A percentile compares a stretch with the other conserved stretches of the same genome.
Evolutionary conservation across 2,888 invertebrate species (phyloP).

Genomic region (Nephrotoma flavescens): DNA sequence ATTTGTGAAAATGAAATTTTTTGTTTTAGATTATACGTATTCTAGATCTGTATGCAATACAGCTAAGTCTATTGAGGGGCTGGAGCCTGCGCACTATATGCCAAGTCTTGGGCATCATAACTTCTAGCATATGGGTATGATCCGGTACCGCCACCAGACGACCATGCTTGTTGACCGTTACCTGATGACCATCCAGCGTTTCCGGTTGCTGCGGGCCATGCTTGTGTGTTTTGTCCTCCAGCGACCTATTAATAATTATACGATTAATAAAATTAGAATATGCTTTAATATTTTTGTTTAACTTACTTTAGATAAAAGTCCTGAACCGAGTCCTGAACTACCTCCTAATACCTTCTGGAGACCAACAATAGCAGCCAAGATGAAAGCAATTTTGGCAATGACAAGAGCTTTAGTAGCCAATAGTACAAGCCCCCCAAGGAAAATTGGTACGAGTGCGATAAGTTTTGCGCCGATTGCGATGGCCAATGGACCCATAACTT

Average conservation of each 20-base stretch:
- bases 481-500: constrained; percentile 50
- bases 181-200: constrained; percentile 16
- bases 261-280: background rate
- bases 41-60: background rate
- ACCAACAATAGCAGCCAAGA: constrained; percentile 54
- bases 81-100: constrained; percentile 50
- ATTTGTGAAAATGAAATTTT: background rate
- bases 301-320: constrained; percentile 20
- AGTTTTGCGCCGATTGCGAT: constrained; percentile 57
- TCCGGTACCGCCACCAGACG: constrained; percentile 21
- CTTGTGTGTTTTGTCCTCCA: constrained; percentile 15
- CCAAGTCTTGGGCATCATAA: constrained; percentile 50
- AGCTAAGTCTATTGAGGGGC: background rate
- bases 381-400: constrained; percentile 62
- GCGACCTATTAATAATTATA: background rate
- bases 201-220: constrained; percentile 15
- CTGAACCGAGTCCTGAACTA: constrained; percentile 23
- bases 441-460: constrained; percentile 51
- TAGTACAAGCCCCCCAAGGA: constrained; percentile 55
- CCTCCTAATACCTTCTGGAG: constrained; percentile 51
- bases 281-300: background rate
- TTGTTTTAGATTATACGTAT: background rate
- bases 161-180: constrained; percentile 20
- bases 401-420: constrained; percentile 62
- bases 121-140: constrained; percentile 37